Conservation (phyloP, 2,888 invertebrate genomes). For the Alloplasta piceator region DNA sequence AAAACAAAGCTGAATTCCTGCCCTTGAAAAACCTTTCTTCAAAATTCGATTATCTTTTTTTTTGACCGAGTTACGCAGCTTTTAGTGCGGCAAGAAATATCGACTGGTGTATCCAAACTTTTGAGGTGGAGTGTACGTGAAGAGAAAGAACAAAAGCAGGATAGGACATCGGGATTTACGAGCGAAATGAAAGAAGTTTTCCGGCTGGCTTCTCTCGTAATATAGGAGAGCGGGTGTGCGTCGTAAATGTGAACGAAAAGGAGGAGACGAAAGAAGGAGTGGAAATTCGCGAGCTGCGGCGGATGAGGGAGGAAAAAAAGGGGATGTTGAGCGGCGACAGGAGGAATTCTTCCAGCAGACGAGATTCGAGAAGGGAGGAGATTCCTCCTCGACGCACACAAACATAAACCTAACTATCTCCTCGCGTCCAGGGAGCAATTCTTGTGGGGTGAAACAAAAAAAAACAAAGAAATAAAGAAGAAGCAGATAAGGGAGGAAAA, state of each 20-base stretch:
- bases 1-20: too few relatives aligned
- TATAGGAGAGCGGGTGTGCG: slow-evolving; percentile 52
- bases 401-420: slow-evolving; percentile 15
- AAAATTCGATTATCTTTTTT: too few relatives aligned
- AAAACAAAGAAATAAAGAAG: slow-evolving; percentile 47
- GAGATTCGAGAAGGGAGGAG: slow-evolving; percentile 63
- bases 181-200: slow-evolving; percentile 67
- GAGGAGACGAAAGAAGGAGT: slow-evolving; percentile 6
- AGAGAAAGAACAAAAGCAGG: slow-evolving; percentile 29
- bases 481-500: slow-evolving; percentile 37
- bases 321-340: slow-evolving; percentile 43
- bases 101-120: too few relatives aligned
- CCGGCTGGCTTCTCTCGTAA: slow-evolving; percentile 56
- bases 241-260: slow-evolving; percentile 55
- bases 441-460: slow-evolving; percentile 4
- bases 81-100: too few relatives aligned
- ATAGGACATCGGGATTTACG: slow-evolving; percentile 62
- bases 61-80: too few relatives aligned
- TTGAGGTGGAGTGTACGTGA: too few relatives aligned
- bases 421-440: slow-evolving; percentile 61
- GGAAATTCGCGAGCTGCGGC: slow-evolving; percentile 39
- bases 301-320: slow-evolving; percentile 12
- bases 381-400: slow-evolving; percentile 41
- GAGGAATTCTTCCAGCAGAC: slow-evolving; percentile 61
- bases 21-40: too few relatives aligned